These are phyloP conservation scores for Apamea sordens DNA, from an alignment of 2,888 invertebrate genomes.

Conservation along the genomic window DNA sequence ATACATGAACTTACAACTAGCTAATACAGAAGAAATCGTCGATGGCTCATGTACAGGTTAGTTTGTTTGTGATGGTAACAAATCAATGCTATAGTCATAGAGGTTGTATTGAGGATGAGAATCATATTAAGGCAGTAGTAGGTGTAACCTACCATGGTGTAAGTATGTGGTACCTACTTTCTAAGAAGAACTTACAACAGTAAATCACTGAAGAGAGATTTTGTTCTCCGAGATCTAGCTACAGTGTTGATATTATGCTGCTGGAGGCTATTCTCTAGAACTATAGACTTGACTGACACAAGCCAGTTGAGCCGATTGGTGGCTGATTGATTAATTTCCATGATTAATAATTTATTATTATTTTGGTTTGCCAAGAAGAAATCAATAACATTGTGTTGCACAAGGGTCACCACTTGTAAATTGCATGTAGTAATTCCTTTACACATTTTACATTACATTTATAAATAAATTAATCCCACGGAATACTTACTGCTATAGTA, in stretches of 20 bases:
- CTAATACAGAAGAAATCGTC: conserved; percentile 99
- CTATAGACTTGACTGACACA: neutral
- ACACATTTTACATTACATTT: neutral
- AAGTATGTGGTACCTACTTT: too few species aligned
- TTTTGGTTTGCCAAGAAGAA: neutral
- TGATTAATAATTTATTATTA: neutral
- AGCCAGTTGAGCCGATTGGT: neutral
- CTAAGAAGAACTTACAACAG: neutral
- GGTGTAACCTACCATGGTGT: too few species aligned
- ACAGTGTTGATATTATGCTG: neutral
- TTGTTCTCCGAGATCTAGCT: neutral
- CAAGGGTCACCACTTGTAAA: too few species aligned
- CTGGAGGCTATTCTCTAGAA: neutral
- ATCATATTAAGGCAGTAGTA: neutral
- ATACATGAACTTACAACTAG: conserved; percentile 99
- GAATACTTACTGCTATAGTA: neutral
- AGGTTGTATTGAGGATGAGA: neutral
- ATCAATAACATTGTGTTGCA: neutral
- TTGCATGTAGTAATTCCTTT: neutral
- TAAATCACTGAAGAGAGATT: neutral
- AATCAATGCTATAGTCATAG: neutral
- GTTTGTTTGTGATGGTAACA: conserved; percentile 54
- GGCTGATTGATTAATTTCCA: fast-evolving
- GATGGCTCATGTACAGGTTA: conserved; percentile 97
- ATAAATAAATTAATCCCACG: neutral